Conservation (phyloP, 2,113 vertebrate genomes). For the Lagopus leucura region DNA sequence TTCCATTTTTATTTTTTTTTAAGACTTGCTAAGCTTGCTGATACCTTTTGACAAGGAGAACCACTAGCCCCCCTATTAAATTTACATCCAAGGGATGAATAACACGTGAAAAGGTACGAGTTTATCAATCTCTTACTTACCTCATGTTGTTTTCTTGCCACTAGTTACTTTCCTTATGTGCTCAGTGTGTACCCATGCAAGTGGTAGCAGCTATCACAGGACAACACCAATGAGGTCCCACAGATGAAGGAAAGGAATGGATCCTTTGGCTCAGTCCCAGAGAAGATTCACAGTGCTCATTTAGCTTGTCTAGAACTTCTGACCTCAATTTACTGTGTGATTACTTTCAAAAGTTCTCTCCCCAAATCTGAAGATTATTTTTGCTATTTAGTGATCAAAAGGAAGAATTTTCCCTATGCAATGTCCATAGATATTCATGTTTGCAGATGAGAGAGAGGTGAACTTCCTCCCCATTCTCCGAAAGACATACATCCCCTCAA, state of each 20-base stretch:
- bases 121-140: background rate
- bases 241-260: background rate
- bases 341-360: background rate
- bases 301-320: background rate
- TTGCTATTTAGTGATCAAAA: background rate
- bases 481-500: background rate
- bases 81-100: background rate
- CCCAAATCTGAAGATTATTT: background rate
- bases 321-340: background rate
- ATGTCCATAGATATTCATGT: background rate
- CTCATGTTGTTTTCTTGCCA: background rate
- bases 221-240: background rate
- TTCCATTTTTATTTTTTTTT: background rate
- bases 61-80: background rate
- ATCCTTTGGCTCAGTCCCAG: background rate
- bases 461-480: background rate
- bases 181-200: background rate
- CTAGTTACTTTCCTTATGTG: background rate
- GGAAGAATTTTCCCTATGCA: background rate
- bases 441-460: background rate
- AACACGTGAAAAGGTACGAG: background rate
- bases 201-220: background rate
- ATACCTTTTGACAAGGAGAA: background rate
- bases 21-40: background rate
- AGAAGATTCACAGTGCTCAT: background rate